These are phyloP conservation scores for Sorex fumeus DNA, from an alignment of 2,113 vertebrate species.

Conservation along the genomic window DNA sequence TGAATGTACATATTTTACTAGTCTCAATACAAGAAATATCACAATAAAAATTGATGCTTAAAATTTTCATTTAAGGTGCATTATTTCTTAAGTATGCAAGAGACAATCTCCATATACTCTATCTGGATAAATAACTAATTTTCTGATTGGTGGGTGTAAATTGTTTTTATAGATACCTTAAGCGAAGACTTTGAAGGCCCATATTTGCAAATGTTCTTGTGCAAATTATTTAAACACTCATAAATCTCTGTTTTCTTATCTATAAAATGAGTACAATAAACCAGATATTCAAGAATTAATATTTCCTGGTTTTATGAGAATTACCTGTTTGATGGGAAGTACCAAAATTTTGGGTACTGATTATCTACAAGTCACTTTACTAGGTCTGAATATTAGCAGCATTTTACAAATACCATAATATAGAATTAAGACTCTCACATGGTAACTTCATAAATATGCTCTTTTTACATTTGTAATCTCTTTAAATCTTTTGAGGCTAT, in stretches of 20 bases:
- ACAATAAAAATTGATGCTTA: not conserved
- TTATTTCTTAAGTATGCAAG: not conserved
- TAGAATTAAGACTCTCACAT: not conserved
- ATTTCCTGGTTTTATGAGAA: constrained; percentile 38
- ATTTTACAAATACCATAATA: not conserved
- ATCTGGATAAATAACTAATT: not conserved
- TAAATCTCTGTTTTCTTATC: constrained; percentile 2
- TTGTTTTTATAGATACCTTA: too few relatives aligned
- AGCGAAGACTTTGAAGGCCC: not conserved
- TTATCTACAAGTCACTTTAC: constrained; percentile 17
- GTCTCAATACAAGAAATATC: not conserved
- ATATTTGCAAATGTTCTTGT: not conserved
- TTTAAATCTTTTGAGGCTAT: constrained; percentile 64
- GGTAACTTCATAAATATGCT: constrained; percentile 41
- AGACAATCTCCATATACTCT: not conserved
- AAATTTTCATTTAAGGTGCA: not conserved
- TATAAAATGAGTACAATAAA: constrained; percentile 47
- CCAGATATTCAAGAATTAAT: not conserved
- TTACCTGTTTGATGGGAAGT: constrained; percentile 39
- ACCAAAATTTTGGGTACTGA: constrained; percentile 6
- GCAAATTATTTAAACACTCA: not conserved
- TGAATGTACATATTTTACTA: constrained; percentile 10
- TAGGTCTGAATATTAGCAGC: not conserved
- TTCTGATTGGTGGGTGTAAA: not conserved
- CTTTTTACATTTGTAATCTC: constrained; percentile 46